phyloP scores from a whole-genome alignment of 92 coral and sea anemone species.

The Zoanthus gigantus region DNA sequence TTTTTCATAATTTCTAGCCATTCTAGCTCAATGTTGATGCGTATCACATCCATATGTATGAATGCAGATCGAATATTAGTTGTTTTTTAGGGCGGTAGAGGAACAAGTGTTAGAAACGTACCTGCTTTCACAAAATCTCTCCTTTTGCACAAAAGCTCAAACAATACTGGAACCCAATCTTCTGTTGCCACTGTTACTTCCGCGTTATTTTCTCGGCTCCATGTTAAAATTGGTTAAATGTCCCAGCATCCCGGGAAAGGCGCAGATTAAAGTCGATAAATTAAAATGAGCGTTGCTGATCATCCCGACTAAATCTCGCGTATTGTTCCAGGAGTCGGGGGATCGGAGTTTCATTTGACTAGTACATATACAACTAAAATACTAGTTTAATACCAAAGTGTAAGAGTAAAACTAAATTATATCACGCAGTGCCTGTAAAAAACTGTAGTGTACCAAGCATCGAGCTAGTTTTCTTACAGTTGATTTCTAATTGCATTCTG shows the following conservation, averaged over 20 bases:
- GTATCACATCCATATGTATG: no score
- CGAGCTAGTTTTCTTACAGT: no score
- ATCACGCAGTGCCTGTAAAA: no score
- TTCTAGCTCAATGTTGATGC: no score
- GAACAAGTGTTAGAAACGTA: no score
- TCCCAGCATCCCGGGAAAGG: neutral
- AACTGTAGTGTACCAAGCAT: no score
- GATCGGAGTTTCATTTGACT: neutral
- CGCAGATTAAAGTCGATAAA: slow-evolving; percentile 1
- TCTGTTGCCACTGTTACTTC: neutral
- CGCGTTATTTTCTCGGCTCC: neutral
- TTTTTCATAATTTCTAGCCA: no score
- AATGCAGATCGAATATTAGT: no score
- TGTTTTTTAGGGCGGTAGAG: no score
- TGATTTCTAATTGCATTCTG: no score
- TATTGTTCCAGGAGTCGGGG: neutral
- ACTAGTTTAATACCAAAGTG: no score
- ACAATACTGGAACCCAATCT: slow-evolving; percentile 2
- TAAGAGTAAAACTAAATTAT: no score
- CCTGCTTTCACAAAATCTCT: neutral
- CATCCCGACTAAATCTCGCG: neutral
- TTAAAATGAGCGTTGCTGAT: neutral
- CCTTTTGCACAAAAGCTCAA: neutral
- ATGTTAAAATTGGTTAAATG: neutral
- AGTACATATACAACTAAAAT: neutral